Evolutionary conservation across 2,113 vertebrate species (phyloP), one percentile per base, ranked within the genome.

Genomic region (Empidonax alnorum): DNA sequence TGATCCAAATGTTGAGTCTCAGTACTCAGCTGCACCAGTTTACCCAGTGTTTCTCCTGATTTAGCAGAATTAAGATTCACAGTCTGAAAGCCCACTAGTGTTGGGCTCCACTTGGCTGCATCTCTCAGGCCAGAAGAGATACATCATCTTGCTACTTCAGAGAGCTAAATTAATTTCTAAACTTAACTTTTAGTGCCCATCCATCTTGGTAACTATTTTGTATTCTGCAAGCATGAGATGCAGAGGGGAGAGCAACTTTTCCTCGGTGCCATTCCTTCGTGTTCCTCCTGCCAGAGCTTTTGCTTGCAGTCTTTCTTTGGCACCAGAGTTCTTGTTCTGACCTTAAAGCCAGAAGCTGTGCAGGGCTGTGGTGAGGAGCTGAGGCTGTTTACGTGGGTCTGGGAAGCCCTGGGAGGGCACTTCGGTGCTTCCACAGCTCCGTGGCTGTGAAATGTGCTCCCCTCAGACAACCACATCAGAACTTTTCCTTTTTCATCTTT

Each of bases 201-300:
- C n/a, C 22, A 28, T 18, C 46, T 35, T 46, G 15, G 56, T 71
- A 28, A 62, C 18, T 75, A 1, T 52, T 93, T 46, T n/a, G 30
- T 56, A 5, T 72, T 52, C 39, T 35, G 19, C 68, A 56, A 1
- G 11, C 12, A 3, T 1, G 10, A 49, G 16, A 9, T 49, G 28
- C 2, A 7, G 44, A 52, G 18, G 19, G n/a, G 35, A 74, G 61
- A 42, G 49, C 30, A 67, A 20, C 31, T 92, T 66, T 50, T 82
- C 37, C 44, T 75, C 17, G 14, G 78, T 0, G 0, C 46, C 3
- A 2, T 16, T 61, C 10, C 37, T 59, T 78, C 30, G 5, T 55
- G 3, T 78, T 62, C n/a, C 78, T 85, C 49, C 74, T 30, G 42
- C 2, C 35, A 16, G 49, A 28, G 49, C 24, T 67, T 68, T 85